Evolutionary conservation across 2,113 vertebrate genomes (phyloP), one percentile per base, ranked within the genome.

Genomic region (Oreochromis spilurus): DNA sequence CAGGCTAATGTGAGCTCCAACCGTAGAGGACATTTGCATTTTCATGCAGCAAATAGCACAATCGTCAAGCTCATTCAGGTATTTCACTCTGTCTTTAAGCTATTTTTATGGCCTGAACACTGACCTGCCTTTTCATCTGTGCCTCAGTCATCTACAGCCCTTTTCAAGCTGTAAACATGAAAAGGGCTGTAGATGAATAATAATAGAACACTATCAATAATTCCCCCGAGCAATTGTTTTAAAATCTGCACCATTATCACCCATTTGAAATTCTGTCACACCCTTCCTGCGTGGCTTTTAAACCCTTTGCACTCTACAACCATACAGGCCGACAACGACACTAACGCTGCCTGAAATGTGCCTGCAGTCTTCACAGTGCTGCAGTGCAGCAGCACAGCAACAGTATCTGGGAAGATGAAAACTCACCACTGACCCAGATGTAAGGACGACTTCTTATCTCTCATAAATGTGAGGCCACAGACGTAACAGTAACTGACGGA

Each of bases 61-160:
- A 9, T 67, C 36, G 7, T 21, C 19, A 67, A 9, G 9, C 11
- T 67, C 62, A 21, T 40, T 67, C 36, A 67, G 36, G 2, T 0
- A 0, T 40, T 67, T 67, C 19, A 67, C 34, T 67, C 36, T 21
- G 19, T 21, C 62, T 40, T 38, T 38, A 65, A 40, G 11, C 62
- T 70, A 0, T 40, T 43, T 70, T 9, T 4, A 26, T 17, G 65
- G 65, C 21, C 21, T 45, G 21, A 72, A 26, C 21, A 26, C 13
- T 72, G 65, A 72, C 67, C 67, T 65, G 60, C 6, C 60, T 65
- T 65, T 65, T 38, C 60, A 65, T n/a, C 34, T n/a, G 34, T 65
- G 17, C 10, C 6, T 65, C 60, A n/a, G 17, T 65, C 60, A 7
- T 65, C 60, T 0, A n/a, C 60, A 0, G 60, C 34, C 17, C 17